phyloP scores from a whole-genome alignment of 2,113 vertebrate genomes.

The Caranx ignobilis region DNA sequence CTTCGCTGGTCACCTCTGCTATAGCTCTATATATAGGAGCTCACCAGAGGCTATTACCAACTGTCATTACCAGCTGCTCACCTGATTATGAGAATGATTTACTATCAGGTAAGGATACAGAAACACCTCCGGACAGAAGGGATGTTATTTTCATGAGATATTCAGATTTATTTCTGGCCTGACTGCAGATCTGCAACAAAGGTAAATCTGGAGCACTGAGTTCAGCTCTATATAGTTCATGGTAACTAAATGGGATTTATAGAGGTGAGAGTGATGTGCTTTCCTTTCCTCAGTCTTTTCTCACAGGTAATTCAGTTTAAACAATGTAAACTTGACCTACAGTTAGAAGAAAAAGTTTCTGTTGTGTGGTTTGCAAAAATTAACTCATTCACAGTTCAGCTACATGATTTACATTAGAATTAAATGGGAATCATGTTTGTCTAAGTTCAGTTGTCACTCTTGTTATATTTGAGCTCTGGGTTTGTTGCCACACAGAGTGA shows the following conservation, averaged over 20 bases:
- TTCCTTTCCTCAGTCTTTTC: background rate
- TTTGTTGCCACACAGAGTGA: no score
- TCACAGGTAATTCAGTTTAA: background rate
- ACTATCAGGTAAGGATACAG: conserved; percentile 32
- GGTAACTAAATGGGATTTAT: background rate
- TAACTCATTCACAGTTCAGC: no score
- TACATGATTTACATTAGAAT: no score
- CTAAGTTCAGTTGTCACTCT: no score
- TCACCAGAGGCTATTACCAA: conserved; percentile 29
- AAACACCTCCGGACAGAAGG: conserved; percentile 5
- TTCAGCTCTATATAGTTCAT: background rate
- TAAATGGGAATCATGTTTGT: no score
- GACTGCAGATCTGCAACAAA: background rate
- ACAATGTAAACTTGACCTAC: background rate
- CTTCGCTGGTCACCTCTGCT: conserved; percentile 60
- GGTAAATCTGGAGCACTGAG: background rate
- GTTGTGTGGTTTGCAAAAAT: background rate
- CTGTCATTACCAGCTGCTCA: conserved; percentile 52
- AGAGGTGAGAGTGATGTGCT: no score
- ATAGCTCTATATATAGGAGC: conserved; percentile 60
- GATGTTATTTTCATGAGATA: background rate
- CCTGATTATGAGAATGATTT: conserved; percentile 53
- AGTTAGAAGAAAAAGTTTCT: background rate
- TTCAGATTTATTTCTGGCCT: conserved; percentile 18
- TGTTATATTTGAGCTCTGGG: no score